Evolutionary conservation across 2,888 invertebrate genomes (phyloP), one percentile per base, ranked within the genome.

Genomic region (Sericinus montela): DNA sequence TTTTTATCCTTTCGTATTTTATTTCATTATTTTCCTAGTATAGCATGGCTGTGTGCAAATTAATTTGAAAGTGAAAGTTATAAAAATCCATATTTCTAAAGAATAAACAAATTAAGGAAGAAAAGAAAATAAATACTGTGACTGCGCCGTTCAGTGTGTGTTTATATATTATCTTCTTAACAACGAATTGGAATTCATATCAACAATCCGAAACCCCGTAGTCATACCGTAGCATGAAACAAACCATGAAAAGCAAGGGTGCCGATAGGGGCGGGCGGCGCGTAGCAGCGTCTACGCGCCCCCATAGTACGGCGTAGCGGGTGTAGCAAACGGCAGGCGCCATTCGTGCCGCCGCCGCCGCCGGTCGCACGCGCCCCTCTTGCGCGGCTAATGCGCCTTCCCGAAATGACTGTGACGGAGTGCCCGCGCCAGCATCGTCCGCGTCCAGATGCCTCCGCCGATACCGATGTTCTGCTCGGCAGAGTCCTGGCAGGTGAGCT

Each of bases 311-410:
- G 66, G 69, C 72, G 67, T 59, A 72, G 74, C 79, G 43, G 76
- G 70, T 81, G 76, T 81, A 82, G 86, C 77, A 70, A 71, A 63
- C 64, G 66, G 60, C 70, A 75, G 75, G 74, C 78, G 85, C 81
- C 89, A 85, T 84, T 86, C 86, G 84, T 74, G 85, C 70, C 68
- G 72, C 71, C 80, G 81, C 83, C 86, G 86, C 79, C 86, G 84
- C 73, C 84, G 84, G 79, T 72, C 82, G 75, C 86, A 86, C 85
- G 85, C 85, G 86, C 73, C 59, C 73, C 63, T 72, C 57, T 58
- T 61, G 58, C 67, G 77, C 74, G 82, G 75, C 72, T 69, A 71
- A 85, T 84, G 86, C 86, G 75, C 72, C 78, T 82, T 72, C 76
- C 60, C 58, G 62, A 61, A 56, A 88, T 87, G 86, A 87, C 86